Conservation (phyloP, 2,888 invertebrate species). For the Bruchidius siliquastri region DNA sequence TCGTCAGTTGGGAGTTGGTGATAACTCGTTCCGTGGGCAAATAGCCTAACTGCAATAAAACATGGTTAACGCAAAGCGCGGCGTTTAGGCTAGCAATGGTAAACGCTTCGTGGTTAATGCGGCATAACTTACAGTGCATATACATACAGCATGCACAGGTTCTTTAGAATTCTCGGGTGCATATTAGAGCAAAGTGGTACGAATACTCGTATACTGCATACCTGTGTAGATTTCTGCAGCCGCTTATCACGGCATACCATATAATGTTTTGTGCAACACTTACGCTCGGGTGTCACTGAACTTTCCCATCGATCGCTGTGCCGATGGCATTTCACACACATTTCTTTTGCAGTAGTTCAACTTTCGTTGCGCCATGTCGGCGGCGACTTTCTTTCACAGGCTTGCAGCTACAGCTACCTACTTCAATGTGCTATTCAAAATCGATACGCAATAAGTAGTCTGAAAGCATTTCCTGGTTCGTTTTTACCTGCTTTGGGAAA, state of each 20-base stretch:
- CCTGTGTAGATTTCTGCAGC: neutral
- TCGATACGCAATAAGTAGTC: neutral
- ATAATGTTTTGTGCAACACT: neutral
- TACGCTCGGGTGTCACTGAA: neutral
- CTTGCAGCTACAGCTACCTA: neutral
- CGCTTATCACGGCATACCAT: neutral
- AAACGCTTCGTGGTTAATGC: neutral
- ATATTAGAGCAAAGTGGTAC: neutral
- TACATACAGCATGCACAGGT: neutral
- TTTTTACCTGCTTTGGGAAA: neutral
- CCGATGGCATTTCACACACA: neutral
- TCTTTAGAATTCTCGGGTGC: neutral
- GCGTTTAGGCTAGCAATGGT: neutral
- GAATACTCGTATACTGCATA: neutral
- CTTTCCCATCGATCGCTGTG: neutral
- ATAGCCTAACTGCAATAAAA: neutral
- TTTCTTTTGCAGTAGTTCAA: neutral
- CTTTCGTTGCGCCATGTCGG: neutral
- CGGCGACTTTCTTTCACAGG: neutral
- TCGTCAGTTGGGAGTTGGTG: too few species aligned
- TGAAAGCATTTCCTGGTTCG: neutral
- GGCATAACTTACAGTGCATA: neutral
- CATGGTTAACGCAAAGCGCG: neutral
- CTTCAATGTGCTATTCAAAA: neutral
- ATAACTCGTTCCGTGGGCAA: neutral